phyloP scores from a whole-genome alignment of 2,888 invertebrate species.

The Pinctada fucata region DNA sequence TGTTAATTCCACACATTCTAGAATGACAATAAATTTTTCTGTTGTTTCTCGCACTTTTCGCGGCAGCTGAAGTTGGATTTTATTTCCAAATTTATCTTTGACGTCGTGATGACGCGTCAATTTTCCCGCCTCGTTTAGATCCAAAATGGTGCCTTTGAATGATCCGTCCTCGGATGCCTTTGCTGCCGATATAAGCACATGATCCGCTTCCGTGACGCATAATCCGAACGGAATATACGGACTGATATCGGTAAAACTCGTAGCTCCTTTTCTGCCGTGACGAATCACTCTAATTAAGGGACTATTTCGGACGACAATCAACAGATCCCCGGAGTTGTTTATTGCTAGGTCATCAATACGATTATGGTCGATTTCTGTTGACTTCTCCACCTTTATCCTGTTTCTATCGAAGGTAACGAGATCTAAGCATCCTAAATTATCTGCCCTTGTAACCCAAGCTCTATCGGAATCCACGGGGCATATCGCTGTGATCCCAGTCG shows the following conservation, averaged over 20 bases:
- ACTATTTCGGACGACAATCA: slow-evolving; percentile 6
- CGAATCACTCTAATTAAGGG: not conserved
- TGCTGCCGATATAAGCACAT: not conserved
- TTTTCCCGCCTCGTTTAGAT: not conserved
- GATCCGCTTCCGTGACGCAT: not conserved
- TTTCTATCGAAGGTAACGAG: not conserved
- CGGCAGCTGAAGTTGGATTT: not conserved
- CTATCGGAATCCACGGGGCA: not conserved
- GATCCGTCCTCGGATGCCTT: not conserved
- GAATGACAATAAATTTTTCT: not conserved
- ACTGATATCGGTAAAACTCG: not conserved
- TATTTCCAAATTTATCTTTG: not conserved
- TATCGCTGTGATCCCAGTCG: slow-evolving; percentile 9
- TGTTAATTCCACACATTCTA: slow-evolving; percentile 4
- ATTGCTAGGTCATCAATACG: slow-evolving; percentile 6
- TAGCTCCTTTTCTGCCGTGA: not conserved
- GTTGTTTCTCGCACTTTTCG: slow-evolving; percentile 9
- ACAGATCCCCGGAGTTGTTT: not conserved
- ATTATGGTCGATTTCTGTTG: slow-evolving; percentile 1
- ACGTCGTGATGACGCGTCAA: not conserved
- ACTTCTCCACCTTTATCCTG: not conserved
- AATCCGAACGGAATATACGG: slow-evolving; percentile 10
- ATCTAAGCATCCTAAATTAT: not conserved
- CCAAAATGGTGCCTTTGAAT: not conserved
- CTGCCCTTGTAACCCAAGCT: slow-evolving; percentile 7